Evolutionary conservation across 2,888 invertebrate genomes (phyloP).

Genomic region (Meiosimyza decipiens): DNA sequence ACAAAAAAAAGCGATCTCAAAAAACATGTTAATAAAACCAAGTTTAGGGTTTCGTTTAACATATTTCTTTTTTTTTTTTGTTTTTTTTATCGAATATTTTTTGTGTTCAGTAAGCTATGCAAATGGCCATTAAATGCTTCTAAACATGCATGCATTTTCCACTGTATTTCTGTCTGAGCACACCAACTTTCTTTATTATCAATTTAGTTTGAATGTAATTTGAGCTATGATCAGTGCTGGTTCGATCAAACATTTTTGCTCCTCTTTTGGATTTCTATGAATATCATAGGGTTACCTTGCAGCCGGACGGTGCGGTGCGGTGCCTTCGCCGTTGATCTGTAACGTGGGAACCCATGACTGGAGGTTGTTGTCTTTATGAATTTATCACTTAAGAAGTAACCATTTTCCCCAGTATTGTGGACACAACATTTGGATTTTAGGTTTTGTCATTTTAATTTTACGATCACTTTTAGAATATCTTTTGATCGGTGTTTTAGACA

Average conservation of each 20-base stretch:
- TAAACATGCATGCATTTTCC: constrained; percentile 59
- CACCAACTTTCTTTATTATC: constrained; percentile 18
- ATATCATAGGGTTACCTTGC: not conserved
- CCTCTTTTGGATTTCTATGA: constrained; percentile 22
- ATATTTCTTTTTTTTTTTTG: constrained; percentile 16
- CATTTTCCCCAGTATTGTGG: constrained; percentile 44
- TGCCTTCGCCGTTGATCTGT: not conserved
- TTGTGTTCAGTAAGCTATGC: constrained; percentile 47
- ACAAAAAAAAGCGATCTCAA: no score
- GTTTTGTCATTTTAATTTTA: constrained; percentile 54
- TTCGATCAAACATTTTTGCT: not conserved
- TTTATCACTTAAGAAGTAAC: constrained; percentile 39
- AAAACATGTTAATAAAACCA: constrained; percentile 22
- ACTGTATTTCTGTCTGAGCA: constrained; percentile 48
- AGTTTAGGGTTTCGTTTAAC: constrained; percentile 27
- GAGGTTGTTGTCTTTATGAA: constrained; percentile 15
- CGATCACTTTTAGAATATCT: constrained; percentile 20
- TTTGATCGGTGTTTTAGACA: constrained; percentile 9
- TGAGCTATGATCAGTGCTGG: constrained; percentile 23
- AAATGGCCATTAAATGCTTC: constrained; percentile 62
- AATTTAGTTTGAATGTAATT: constrained; percentile 36
- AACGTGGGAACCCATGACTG: constrained; percentile 19
- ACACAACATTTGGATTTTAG: constrained; percentile 46
- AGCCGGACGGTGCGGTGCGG: not conserved
- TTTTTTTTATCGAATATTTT: not conserved